Conservation (phyloP, 2,113 vertebrate species). For the Alligator sinensis region DNA sequence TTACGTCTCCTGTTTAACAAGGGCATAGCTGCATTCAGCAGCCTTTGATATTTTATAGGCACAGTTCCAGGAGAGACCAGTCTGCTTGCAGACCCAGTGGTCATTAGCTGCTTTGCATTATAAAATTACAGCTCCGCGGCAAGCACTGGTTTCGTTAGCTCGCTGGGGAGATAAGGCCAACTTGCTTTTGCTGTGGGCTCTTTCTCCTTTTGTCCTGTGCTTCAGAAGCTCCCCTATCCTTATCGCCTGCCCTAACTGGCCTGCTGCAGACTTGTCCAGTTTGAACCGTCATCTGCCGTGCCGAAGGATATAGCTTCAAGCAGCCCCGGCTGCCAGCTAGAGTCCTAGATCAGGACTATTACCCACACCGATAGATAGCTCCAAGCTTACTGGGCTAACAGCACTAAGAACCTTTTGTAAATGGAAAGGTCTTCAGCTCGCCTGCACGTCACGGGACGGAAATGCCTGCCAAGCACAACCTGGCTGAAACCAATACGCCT, state of each 20-base stretch:
- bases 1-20: neutral
- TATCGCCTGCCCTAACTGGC: neutral
- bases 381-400: accelerated
- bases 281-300: neutral
- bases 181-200: accelerated
- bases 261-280: neutral
- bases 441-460: accelerated
- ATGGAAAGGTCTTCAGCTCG: neutral
- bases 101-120: slow-evolving; percentile 16
- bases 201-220: neutral
- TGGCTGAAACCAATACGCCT: neutral
- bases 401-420: accelerated
- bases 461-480: neutral
- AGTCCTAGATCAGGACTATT: accelerated
- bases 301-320: neutral
- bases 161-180: accelerated
- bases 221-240: neutral
- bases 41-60: slow-evolving; percentile 50
- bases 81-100: neutral
- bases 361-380: accelerated
- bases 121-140: neutral
- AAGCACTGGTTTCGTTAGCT: neutral
- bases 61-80: neutral
- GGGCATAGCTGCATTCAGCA: neutral
- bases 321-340: neutral